These are phyloP conservation scores for Enhydra lutris DNA, from an alignment of 2,113 vertebrate genomes.

Conservation along the genomic window DNA sequence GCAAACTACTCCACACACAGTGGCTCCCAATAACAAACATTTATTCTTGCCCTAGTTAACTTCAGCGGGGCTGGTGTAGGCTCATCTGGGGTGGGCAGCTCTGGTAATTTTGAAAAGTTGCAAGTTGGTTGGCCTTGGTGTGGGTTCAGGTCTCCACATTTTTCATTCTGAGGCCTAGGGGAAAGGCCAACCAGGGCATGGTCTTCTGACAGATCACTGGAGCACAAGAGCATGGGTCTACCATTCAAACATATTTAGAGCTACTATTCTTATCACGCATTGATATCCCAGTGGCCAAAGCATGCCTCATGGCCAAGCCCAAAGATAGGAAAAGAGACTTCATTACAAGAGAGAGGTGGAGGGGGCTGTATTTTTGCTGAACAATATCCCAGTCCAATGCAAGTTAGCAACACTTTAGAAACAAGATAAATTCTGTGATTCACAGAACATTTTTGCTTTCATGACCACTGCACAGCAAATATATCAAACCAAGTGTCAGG, in stretches of 20 bases:
- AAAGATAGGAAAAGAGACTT: not conserved
- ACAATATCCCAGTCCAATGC: not conserved
- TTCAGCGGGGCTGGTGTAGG: not conserved
- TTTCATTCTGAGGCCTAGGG: not conserved
- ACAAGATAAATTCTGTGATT: not conserved
- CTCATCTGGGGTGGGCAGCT: not conserved
- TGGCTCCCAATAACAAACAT: not conserved
- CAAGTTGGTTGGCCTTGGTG: not conserved
- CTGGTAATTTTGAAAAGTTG: not conserved
- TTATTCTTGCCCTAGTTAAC: not conserved
- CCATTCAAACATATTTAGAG: not conserved
- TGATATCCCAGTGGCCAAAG: not conserved
- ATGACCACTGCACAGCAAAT: not conserved
- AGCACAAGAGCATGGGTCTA: not conserved
- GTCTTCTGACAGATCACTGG: not conserved
- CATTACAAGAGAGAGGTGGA: not conserved
- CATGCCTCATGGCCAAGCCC: not conserved
- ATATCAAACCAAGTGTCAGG: not conserved
- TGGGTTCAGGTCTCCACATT: not conserved
- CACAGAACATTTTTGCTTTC: not conserved
- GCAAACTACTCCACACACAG: not conserved
- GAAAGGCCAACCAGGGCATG: not conserved
- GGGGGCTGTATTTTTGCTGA: not conserved
- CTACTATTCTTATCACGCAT: not conserved
- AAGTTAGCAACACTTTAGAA: not conserved